Percentiles rank a stretch among this genome's conserved stretches.
phyloP scores from a whole-genome alignment of 2,797 vertebrate species.

The Erethizon dorsatum region DNA sequence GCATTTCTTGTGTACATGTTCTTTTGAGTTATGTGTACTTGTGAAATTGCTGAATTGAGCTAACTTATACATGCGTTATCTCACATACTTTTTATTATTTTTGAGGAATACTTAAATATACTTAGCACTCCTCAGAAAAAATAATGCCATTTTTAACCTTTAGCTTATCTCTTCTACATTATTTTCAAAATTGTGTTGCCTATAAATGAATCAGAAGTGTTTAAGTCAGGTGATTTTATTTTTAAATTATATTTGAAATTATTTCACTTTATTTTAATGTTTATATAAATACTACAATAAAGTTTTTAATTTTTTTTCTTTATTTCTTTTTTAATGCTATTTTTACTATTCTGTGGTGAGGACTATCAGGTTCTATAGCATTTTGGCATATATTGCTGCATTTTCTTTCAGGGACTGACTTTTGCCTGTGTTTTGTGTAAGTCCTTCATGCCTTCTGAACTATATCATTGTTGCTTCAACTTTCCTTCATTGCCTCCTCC shows the following conservation, averaged over 20 bases:
- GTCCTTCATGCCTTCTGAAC: background rate
- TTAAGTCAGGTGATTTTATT: background rate
- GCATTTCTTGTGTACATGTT: background rate
- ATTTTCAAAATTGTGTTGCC: background rate
- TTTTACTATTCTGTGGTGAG: background rate
- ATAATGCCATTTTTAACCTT: background rate
- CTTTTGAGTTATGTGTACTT: background rate
- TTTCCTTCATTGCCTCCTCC: background rate
- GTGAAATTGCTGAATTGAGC: background rate
- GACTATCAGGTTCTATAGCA: background rate
- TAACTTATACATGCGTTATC: background rate
- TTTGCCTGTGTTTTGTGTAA: background rate
- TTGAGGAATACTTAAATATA: background rate
- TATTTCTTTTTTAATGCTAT: background rate
- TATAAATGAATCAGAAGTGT: background rate
- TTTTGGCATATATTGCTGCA: background rate
- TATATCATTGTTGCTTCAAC: background rate
- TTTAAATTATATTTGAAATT: background rate
- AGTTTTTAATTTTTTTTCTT: background rate
- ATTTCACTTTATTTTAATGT: background rate
- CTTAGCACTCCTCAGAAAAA: background rate
- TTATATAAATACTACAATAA: background rate
- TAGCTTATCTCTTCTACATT: background rate
- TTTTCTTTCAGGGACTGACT: background rate
- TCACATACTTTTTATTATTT: background rate